A percentile compares a stretch with the other conserved stretches of the same genome.
Evolutionary conservation across 2,797 vertebrate genomes (phyloP).

Genomic region (Enteromius radiatus): DNA sequence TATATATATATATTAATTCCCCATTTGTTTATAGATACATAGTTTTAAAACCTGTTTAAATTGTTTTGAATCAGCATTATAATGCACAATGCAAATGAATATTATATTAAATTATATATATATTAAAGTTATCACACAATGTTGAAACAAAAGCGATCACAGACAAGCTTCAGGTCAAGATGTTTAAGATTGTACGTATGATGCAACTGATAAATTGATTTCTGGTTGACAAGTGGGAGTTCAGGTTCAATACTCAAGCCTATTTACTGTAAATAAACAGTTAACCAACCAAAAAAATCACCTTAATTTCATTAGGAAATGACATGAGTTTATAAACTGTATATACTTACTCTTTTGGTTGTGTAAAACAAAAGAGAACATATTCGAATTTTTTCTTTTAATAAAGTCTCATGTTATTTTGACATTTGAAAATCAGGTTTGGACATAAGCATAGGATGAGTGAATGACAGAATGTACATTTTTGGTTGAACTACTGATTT

Average conservation of each 20-base stretch:
- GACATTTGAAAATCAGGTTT: not conserved
- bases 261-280: not conserved
- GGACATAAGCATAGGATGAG: not conserved
- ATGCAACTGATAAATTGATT: not conserved
- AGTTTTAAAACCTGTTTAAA: not conserved
- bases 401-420: not conserved
- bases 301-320: not conserved
- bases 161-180: conserved; percentile 22
- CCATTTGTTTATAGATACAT: too few species aligned
- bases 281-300: not conserved
- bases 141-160: not conserved
- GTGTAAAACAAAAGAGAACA: not conserved
- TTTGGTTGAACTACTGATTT: not conserved
- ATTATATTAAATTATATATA: not conserved
- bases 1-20: not conserved
- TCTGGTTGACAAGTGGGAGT: conserved; percentile 17
- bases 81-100: not conserved
- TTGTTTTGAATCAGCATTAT: not conserved
- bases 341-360: not conserved
- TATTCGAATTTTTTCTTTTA: not conserved
- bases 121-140: not conserved
- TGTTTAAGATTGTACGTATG: not conserved
- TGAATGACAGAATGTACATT: not conserved
- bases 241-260: conserved; percentile 32
- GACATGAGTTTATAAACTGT: not conserved